Evolutionary conservation across 2,797 vertebrate species (phyloP), one percentile per base, ranked within the genome.

Genomic region (Thunnus albacares): DNA sequence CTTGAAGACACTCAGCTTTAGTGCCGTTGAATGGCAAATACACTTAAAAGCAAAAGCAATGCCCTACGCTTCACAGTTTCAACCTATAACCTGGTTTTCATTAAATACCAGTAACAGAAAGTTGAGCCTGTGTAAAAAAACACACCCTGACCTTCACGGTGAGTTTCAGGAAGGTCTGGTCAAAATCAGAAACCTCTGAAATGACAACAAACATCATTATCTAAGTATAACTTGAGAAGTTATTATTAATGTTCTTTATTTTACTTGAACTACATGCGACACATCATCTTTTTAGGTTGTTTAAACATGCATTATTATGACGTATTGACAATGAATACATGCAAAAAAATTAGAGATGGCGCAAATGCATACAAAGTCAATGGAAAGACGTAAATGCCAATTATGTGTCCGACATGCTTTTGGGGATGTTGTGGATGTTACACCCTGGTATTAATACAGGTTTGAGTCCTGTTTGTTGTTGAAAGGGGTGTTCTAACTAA

Each of bases 101-200:
- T n/a, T 62, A 61, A 65, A 56, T 24, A 52, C 11, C 30, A 18
- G 5, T 3, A 52, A 41, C 33, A 55, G 30, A 14, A 49, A 22
- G 24, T 69, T 28, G 26, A 30, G 18, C 17, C 17, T 26, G 30
- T 12, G 35, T 30, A 33, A 18, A 77, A 47, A 74, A 47, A 64
- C 14, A 68, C n/a, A 57, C 20, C 14, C 38, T 51, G 41, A 52
- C 33, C 38, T 75, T 24, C 15, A 45, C 6, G 0, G 12, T 60
- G 51, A 18, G 65, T 52, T 64, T 65, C 72, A 70, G 65, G 64
- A 77, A 71, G 56, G 20, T 47, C 73, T 66, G 33, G 30, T 52
- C 45, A 66, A 77, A 79, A 60, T 59, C 69, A 66, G 49, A 59
- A 80, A 82, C 73, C 22, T 53, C 60, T 74, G 65, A 74, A 62